Percentiles rank a stretch among this genome's conserved stretches.
Conservation (phyloP, 1,140 invertebrate genomes). For the Tachypleus tridentatus region DNA sequence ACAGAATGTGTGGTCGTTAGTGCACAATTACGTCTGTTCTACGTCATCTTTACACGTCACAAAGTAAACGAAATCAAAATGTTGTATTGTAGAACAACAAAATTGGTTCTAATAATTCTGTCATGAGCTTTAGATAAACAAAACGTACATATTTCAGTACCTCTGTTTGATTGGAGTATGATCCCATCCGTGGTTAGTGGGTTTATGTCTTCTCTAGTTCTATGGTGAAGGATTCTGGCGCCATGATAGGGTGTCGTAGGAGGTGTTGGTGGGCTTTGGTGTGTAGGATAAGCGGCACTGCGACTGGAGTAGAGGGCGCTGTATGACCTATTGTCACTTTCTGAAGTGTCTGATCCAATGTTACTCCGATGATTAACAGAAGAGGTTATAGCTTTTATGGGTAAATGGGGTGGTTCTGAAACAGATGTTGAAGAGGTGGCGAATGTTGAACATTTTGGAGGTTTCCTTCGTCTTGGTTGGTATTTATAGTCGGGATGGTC, state of each 20-base stretch:
- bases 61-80: no score
- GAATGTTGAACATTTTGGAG: conserved; percentile 24
- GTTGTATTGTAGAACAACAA: no score
- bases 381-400: no score
- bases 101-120: no score
- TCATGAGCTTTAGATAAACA: no score
- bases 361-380: no score
- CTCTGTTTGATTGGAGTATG: no score
- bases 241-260: conserved; percentile 18
- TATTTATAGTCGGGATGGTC: conserved; percentile 83
- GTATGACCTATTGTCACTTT: neutral
- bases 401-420: no score
- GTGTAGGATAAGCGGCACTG: conserved; percentile 2
- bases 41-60: no score
- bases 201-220: conserved; percentile 8
- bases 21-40: no score
- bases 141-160: no score
- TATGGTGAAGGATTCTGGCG: neutral
- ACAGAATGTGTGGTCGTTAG: no score
- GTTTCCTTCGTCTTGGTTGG: conserved; percentile 38
- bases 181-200: conserved; percentile 6
- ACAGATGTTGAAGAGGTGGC: conserved; percentile 7
- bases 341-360: neutral
- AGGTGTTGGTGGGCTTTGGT: conserved; percentile 16
- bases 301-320: neutral